Percentiles rank a stretch among this genome's conserved stretches.
These are phyloP conservation scores for Marmota monax DNA, from an alignment of 2,113 vertebrate species.

Conservation along the genomic window DNA sequence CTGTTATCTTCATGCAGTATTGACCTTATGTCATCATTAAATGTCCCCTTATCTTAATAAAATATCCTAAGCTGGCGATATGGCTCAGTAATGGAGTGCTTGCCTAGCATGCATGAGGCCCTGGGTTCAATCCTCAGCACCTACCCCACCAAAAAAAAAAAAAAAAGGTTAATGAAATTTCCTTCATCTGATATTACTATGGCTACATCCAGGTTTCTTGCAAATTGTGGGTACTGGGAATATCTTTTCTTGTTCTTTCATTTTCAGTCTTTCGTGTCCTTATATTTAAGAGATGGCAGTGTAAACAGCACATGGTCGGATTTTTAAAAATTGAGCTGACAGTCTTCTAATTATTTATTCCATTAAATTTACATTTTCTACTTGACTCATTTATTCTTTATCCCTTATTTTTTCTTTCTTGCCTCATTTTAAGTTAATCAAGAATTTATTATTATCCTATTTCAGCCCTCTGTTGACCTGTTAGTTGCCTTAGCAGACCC, in stretches of 20 bases:
- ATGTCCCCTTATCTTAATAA: background rate
- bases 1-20: background rate
- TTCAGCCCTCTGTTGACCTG: background rate
- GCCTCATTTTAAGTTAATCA: background rate
- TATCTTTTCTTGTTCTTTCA: background rate
- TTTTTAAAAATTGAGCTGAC: background rate
- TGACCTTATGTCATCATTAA: background rate
- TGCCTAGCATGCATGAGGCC: too few relatives aligned
- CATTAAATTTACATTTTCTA: slow-evolving; percentile 11
- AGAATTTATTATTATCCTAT: background rate
- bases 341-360: background rate
- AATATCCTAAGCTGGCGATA: background rate
- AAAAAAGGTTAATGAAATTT: background rate
- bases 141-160: too few relatives aligned
- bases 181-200: background rate
- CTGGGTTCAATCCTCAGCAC: too few relatives aligned
- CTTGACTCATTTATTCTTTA: background rate
- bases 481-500: background rate
- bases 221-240: background rate
- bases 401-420: background rate
- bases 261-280: background rate
- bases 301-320: background rate
- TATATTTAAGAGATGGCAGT: background rate
- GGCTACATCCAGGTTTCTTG: background rate
- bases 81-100: too few relatives aligned